Conservation (phyloP, 1,140 invertebrate genomes). For the Drosophila nasuta region DNA sequence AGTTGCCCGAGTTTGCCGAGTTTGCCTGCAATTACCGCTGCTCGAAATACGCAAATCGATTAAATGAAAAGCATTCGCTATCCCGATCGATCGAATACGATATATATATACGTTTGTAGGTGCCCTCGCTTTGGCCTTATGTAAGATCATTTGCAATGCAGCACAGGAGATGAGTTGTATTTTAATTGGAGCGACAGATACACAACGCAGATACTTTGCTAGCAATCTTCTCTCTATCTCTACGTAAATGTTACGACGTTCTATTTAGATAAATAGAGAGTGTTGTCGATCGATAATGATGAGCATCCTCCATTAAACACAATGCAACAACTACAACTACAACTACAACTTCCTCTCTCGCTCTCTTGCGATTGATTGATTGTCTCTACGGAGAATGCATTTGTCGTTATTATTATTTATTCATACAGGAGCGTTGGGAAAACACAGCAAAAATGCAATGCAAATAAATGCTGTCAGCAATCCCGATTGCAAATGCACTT, state of each 20-base stretch:
- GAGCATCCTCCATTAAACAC: slow-evolving; percentile 45
- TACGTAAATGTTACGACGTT: slow-evolving; percentile 34
- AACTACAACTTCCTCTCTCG: slow-evolving; percentile 28
- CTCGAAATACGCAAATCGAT: slow-evolving; percentile 80
- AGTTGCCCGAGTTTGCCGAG: slow-evolving; percentile 56
- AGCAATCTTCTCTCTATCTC: background rate
- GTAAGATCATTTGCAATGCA: slow-evolving; percentile 70
- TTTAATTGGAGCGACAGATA: slow-evolving; percentile 70
- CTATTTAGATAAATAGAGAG: slow-evolving; percentile 44
- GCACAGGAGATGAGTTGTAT: slow-evolving; percentile 78
- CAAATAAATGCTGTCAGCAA: background rate
- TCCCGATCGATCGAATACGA: background rate
- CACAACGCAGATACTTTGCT: slow-evolving; percentile 7
- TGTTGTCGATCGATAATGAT: slow-evolving; percentile 32
- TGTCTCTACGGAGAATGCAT: background rate
- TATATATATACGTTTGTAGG: background rate
- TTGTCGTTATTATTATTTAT: slow-evolving; percentile 15
- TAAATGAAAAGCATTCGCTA: slow-evolving; percentile 60
- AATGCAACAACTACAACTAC: no score
- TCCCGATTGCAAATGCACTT: background rate
- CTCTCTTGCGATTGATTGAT: slow-evolving; percentile 8
- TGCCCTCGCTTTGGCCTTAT: slow-evolving; percentile 35
- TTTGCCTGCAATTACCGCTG: slow-evolving; percentile 68
- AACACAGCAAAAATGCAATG: background rate
- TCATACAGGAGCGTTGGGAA: slow-evolving; percentile 12